Base-by-base conservation (phyloP, 2,888 invertebrate genomes). In the Zaprionus obscuricornis region DNA sequence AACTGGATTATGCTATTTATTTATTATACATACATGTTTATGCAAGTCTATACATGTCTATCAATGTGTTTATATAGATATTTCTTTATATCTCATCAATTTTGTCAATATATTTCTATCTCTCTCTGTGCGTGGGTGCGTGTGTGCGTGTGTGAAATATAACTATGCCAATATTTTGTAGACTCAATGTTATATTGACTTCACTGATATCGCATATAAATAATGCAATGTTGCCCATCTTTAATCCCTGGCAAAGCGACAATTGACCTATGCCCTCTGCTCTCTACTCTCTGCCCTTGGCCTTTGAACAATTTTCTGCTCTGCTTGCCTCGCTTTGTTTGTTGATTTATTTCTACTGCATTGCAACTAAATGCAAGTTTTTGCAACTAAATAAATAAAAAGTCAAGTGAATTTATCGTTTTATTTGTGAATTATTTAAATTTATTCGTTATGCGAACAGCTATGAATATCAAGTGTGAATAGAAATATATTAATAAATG, bases 1-100 rank as follows among this genome's bases (percentile, higher is more conserved):
- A 62, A 85, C 74, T 77, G 68, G 66, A 82, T 82, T 77, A 77
- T 77, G 66, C 64, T 45, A 81, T 69, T 85, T 77, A 71, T 66
- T 66, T 66, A 43, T 1, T 37, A 20, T 49, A 34, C 60, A 22
- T 17, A 37, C 37, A 47, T 31, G 49, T 37, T 37, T 46, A n/a
- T n/a, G n/a, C n/a, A n/a, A n/a, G n/a, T n/a, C n/a, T n/a, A n/a
- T n/a, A n/a, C n/a, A n/a, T n/a, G n/a, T n/a, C n/a, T n/a, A n/a
- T 24, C 24, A 24, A 6, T 5, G 24, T n/a, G n/a, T 36, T 36
- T 18, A 18, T 3, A 14, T 5, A 34, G n/a, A n/a, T 47, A 39
- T 37, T 13, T 1, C 3, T 1, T 17, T 42, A 1, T 37, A 20
- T 49, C 43, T 36, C 58, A 77, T 69, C 68, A 63, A 55, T 76